Evolutionary conservation across 1,140 invertebrate species (phyloP).

Genomic region (Temnothorax nylanderi): DNA sequence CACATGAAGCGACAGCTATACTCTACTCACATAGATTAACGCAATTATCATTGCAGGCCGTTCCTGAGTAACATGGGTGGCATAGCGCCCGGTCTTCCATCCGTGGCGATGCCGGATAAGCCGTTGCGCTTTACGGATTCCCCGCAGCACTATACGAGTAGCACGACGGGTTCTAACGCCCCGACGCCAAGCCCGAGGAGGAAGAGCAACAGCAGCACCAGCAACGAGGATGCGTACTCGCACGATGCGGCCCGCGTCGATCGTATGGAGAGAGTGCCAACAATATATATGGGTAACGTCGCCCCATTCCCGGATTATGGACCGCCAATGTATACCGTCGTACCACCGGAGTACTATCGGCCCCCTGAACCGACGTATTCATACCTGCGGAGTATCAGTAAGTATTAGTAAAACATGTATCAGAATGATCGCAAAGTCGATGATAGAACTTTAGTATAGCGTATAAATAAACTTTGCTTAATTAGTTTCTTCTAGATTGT

Average conservation of each 20-base stretch:
- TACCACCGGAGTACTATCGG: conserved; percentile 78
- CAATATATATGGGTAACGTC: conserved; percentile 85
- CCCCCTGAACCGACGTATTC: conserved; percentile 79
- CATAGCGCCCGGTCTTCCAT: conserved; percentile 80
- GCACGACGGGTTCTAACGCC: conserved; percentile 82
- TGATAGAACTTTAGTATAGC: not conserved
- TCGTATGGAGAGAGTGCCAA: conserved; percentile 85
- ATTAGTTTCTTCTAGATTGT: not conserved
- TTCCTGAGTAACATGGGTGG: conserved; percentile 83
- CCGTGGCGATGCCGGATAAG: conserved; percentile 83
- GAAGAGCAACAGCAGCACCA: conserved; percentile 89
- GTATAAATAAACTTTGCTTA: not conserved
- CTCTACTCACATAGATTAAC: not conserved
- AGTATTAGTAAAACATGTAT: conserved; percentile 64
- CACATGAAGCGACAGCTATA: not conserved
- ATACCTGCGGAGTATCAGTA: conserved; percentile 81
- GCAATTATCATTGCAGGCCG: conserved; percentile 74
- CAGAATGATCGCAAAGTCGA: not conserved
- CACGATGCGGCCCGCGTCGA: conserved; percentile 79
- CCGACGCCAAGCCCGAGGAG: conserved; percentile 90
- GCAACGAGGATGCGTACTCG: conserved; percentile 86
- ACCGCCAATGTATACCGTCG: conserved; percentile 79
- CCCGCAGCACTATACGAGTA: conserved; percentile 88
- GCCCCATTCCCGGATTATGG: conserved; percentile 80
- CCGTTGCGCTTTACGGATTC: conserved; percentile 92